These are phyloP conservation scores for Xerus rutilus DNA, from an alignment of 2,797 vertebrate species.

Conservation along the genomic window DNA sequence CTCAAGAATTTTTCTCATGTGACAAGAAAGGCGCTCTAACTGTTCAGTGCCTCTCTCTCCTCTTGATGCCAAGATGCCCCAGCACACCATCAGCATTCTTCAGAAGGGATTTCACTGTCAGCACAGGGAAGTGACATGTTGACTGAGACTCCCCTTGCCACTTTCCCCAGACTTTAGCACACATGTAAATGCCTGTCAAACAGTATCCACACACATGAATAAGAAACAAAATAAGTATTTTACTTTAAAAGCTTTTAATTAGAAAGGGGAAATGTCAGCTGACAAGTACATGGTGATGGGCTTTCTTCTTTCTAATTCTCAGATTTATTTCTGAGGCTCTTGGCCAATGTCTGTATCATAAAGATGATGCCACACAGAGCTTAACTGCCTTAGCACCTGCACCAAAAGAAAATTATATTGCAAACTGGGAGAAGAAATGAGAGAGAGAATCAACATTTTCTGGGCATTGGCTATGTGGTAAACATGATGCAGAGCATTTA, in stretches of 20 bases:
- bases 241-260: constrained; percentile 64
- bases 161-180: constrained; percentile 67
- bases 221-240: constrained; percentile 52
- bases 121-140: constrained; percentile 80
- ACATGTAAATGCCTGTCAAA: background rate
- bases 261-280: constrained; percentile 64
- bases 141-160: constrained; percentile 77
- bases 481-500: background rate
- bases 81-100: constrained; percentile 62
- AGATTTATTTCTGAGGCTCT: constrained; percentile 32
- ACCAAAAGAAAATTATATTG: background rate
- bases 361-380: background rate
- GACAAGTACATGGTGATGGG: constrained; percentile 39
- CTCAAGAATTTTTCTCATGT: constrained; percentile 73
- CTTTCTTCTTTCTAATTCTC: constrained; percentile 58
- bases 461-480: background rate
- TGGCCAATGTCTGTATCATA: constrained; percentile 16
- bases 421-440: background rate
- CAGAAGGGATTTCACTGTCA: constrained; percentile 75
- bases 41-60: constrained; percentile 68
- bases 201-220: constrained; percentile 37
- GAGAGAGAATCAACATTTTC: background rate
- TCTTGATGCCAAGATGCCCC: constrained; percentile 70
- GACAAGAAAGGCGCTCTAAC: constrained; percentile 76
- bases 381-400: background rate